phyloP scores from a whole-genome alignment of 2,113 vertebrate species.

The Scalopus aquaticus region DNA sequence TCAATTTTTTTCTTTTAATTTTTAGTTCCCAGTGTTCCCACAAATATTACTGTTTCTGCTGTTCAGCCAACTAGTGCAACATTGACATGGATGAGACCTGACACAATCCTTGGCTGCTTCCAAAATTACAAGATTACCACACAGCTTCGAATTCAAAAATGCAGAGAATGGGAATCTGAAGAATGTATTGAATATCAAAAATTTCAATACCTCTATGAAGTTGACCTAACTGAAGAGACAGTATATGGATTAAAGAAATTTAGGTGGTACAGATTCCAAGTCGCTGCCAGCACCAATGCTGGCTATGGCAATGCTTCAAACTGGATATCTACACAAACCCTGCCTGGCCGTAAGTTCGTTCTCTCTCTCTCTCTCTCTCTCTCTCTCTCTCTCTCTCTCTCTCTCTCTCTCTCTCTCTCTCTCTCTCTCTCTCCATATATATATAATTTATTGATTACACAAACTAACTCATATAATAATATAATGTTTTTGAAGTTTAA shows the following conservation, averaged over 20 bases:
- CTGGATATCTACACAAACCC: conserved; percentile 91
- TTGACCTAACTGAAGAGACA: conserved; percentile 82
- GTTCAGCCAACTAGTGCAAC: conserved; percentile 91
- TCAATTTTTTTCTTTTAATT: conserved; percentile 59
- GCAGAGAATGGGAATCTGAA: conserved; percentile 85
- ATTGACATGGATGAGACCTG: conserved; percentile 91
- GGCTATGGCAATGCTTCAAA: conserved; percentile 90
- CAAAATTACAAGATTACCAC: conserved; percentile 91
- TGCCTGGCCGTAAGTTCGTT: conserved; percentile 91
- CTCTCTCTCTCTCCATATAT: too few relatives aligned
- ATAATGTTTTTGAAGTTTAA: background rate
- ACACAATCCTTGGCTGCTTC: conserved; percentile 90
- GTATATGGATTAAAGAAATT: conserved; percentile 91
- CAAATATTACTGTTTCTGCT: conserved; percentile 86
- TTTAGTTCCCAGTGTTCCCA: conserved; percentile 93
- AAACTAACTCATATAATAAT: background rate
- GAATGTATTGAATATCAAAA: conserved; percentile 88
- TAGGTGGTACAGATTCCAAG: conserved; percentile 92
- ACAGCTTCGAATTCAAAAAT: conserved; percentile 87
- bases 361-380: too few relatives aligned
- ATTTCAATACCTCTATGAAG: conserved; percentile 85
- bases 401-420: too few relatives aligned
- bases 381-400: too few relatives aligned
- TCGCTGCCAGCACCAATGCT: conserved; percentile 92
- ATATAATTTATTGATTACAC: background rate